Base-by-base conservation (phyloP, 2,113 vertebrate species). In the Corythaeola cristata region DNA sequence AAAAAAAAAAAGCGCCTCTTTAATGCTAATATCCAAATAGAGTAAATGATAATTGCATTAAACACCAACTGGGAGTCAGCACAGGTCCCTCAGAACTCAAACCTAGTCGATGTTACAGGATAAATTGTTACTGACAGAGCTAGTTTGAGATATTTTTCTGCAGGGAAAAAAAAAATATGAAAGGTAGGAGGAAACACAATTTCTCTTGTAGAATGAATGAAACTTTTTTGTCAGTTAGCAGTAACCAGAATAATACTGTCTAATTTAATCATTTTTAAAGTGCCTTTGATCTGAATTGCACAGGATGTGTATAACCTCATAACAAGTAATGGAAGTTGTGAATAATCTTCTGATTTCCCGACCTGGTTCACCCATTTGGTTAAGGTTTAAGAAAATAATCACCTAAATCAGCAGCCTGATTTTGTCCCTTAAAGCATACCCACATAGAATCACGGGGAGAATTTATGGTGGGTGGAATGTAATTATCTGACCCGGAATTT, bases 1-100 rank as follows among this genome's bases (percentile, higher is more conserved):
- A 62, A 64, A 92, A 64, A 92, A 96, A 74, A 24, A 39, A 39
- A 9, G 39, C 27, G 87, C 45, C 22, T 47, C 78, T 88, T 93
- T 93, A 96, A 80, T 82, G 39, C 6, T 92, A 83, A 95, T 95
- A 89, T 89, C 73, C 80, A 91, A 96, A 92, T 26, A 89, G 49
- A 94, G 92, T 90, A 55, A 91, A 96, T 82, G 53, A 96, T 93
- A 94, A 90, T 85, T 79, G 37, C 55, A 75, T 84, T 96, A 96
- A 77, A 52, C 53, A 91, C 37, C 62, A 90, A 44, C 1, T 50
- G 63, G 66, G 59, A 89, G 60, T 50, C 71, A 88, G 24, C 15
- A 58, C n/a, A 86, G 55, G 24, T 63, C 53, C 30, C 26, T 80
- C 82, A 64, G 62, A 90, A 71, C 22, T 71, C 64, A 89, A 97